Evolutionary conservation across 2,113 vertebrate species (phyloP).

Genomic region (Sterna hirundo): DNA sequence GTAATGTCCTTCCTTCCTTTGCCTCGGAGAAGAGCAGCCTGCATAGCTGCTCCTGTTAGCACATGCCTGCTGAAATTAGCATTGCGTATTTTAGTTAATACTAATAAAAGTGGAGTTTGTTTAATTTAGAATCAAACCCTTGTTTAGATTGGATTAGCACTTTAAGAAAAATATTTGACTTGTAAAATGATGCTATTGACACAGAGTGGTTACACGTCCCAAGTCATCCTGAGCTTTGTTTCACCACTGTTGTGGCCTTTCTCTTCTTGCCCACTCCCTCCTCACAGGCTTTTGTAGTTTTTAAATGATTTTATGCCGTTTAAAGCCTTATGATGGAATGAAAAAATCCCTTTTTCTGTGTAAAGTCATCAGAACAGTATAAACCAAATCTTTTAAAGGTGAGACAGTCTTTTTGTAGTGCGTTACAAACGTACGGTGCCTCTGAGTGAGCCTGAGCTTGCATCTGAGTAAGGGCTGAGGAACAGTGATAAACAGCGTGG

Average conservation of each 20-base stretch:
- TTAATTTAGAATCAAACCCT: constrained; percentile 51
- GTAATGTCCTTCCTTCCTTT: constrained; percentile 14
- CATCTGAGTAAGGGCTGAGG: not conserved
- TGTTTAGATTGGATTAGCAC: constrained; percentile 66
- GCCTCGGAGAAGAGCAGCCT: not conserved
- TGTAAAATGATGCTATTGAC: constrained; percentile 50
- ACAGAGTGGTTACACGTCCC: not conserved
- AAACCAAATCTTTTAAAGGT: not conserved
- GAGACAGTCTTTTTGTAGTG: not conserved
- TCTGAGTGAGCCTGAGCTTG: not conserved
- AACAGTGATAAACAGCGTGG: not conserved
- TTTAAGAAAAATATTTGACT: constrained; percentile 56
- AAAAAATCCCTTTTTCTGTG: not conserved
- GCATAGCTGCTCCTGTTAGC: not conserved
- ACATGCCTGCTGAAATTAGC: constrained; percentile 30
- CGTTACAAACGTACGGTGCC: not conserved
- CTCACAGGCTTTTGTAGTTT: not conserved
- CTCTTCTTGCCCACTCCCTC: not conserved
- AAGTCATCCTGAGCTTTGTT: not conserved
- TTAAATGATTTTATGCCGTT: not conserved
- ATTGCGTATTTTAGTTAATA: constrained; percentile 50
- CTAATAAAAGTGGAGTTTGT: constrained; percentile 59
- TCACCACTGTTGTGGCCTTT: not conserved
- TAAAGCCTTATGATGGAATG: not conserved
- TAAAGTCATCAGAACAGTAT: not conserved